phyloP scores from a whole-genome alignment of 2,113 vertebrate species.

The human (Homo sapiens) region DNA sequence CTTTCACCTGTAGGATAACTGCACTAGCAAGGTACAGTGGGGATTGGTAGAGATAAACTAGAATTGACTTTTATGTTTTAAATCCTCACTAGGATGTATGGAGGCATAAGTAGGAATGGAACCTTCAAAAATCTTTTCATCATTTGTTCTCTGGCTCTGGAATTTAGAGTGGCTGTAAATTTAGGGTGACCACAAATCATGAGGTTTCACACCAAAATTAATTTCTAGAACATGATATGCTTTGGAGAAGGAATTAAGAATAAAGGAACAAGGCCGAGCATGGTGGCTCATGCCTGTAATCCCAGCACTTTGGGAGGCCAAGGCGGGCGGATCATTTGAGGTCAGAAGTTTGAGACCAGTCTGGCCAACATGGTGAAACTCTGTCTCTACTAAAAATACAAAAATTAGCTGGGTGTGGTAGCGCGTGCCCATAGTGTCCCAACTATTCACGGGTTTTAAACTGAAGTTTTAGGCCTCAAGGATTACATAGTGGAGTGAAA shows the following conservation, averaged over 20 bases:
- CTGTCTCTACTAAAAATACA: too few species aligned
- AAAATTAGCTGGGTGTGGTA: too few species aligned
- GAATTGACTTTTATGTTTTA: neutral
- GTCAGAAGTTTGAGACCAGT: too few species aligned
- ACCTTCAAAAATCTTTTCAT: neutral
- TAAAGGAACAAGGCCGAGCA: neutral
- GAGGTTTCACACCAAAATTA: constrained; percentile 6
- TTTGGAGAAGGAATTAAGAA: constrained; percentile 44
- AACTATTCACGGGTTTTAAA: neutral
- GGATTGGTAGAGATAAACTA: neutral
- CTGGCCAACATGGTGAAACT: too few species aligned
- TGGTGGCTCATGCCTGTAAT: too few species aligned
- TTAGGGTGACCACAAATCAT: constrained; percentile 29
- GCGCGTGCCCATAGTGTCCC: too few species aligned
- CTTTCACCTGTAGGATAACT: constrained; percentile 95
- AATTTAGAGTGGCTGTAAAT: constrained; percentile 27
- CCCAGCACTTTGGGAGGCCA: too few species aligned
- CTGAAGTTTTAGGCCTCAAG: neutral
- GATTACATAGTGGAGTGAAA: neutral
- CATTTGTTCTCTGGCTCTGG: constrained; percentile 6
- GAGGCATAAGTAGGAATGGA: constrained; percentile 13
- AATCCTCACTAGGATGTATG: neutral
- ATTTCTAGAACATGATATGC: neutral
- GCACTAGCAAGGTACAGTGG: constrained; percentile 96
- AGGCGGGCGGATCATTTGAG: too few species aligned